Evolutionary conservation across 2,113 vertebrate genomes (phyloP).

Genomic region (Sapayoa aenigma): DNA sequence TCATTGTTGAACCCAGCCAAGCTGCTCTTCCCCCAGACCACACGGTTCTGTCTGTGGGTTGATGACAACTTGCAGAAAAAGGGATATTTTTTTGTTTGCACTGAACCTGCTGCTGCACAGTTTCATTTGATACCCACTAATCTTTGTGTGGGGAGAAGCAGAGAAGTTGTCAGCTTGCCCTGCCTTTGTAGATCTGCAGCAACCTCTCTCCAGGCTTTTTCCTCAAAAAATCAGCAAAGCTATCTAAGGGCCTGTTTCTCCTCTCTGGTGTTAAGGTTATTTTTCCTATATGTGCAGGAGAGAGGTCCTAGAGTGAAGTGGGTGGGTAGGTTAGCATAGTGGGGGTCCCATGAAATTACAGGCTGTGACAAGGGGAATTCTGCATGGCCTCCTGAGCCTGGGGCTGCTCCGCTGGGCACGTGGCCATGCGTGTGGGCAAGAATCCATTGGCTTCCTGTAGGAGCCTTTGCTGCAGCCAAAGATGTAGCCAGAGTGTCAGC

Average conservation of each 20-base stretch:
- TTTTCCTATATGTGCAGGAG: background rate
- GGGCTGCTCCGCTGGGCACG: background rate
- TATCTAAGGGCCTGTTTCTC: background rate
- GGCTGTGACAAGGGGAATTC: background rate
- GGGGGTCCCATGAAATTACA: background rate
- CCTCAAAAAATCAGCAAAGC: background rate
- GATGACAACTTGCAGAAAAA: background rate
- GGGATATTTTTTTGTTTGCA: background rate
- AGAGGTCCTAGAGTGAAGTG: background rate
- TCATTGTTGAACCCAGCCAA: background rate
- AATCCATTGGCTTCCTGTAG: background rate
- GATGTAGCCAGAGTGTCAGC: background rate
- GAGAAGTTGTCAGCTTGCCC: background rate
- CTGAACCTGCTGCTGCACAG: background rate
- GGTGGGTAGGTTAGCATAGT: background rate
- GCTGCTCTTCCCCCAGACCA: background rate
- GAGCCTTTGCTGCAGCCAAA: background rate
- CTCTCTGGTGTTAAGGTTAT: background rate
- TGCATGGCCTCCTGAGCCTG: background rate
- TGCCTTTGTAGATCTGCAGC: background rate
- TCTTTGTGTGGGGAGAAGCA: background rate
- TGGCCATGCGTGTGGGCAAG: background rate
- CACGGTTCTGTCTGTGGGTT: background rate
- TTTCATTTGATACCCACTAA: background rate
- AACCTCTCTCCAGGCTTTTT: background rate